Percentiles rank a stretch among this genome's conserved stretches.
Conservation (phyloP, 1,140 invertebrate genomes). For the Sipha flava region DNA sequence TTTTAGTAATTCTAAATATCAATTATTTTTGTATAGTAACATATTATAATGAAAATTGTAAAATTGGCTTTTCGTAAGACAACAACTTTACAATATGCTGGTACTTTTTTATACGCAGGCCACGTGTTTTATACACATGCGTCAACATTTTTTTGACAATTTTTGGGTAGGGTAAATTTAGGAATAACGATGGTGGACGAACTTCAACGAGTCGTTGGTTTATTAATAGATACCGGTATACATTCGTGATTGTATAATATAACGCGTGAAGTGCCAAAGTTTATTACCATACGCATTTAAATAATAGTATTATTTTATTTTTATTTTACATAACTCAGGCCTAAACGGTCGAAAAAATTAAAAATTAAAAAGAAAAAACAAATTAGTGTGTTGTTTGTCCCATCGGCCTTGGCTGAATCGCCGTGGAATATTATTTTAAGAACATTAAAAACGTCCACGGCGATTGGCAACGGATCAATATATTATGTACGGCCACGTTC, state of each 20-base stretch:
- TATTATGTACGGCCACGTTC: neutral
- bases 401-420: constrained; percentile 6
- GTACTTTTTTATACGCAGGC: too few species aligned
- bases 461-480: constrained; percentile 28
- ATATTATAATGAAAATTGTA: too few species aligned
- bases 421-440: constrained; percentile 1
- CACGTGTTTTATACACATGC: too few species aligned
- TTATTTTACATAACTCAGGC: neutral
- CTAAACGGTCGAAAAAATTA: constrained; percentile 11
- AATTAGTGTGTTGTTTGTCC: constrained; percentile 20
- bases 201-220: neutral
- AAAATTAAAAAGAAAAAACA: neutral
- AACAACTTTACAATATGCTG: too few species aligned
- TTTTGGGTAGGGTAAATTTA: neutral
- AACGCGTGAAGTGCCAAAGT: neutral
- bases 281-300: neutral
- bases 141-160: too few species aligned
- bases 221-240: neutral
- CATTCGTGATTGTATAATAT: neutral
- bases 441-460: neutral
- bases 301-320: neutral
- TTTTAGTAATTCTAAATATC: too few species aligned
- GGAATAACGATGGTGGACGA: neutral
- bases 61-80: too few species aligned
- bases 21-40: too few species aligned